Evolutionary conservation across 2,113 vertebrate species (phyloP), one percentile per base, ranked within the genome.

Genomic region (Progne subis): DNA sequence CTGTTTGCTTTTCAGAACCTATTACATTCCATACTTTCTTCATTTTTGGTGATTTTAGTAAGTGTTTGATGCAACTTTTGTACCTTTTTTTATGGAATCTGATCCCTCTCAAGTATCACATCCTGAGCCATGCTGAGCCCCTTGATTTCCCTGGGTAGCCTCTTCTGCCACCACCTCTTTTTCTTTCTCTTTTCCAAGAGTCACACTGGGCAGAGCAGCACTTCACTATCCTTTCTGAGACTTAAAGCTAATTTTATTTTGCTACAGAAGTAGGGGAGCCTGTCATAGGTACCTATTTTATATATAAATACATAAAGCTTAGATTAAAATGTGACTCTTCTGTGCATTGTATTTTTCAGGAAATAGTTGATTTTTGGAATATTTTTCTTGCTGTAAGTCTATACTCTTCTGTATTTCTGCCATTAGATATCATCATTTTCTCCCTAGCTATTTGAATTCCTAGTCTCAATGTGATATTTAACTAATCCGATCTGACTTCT

Each of bases 121-220:
- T 75, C 44, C 29, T 0, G 2, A 50, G 47, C 53, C 18, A 8
- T 0, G 1, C 32, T n/a, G 90, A 82, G 24, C 55, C 5, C 2
- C 49, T 75, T 2, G 7, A 41, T 64, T 59, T 60, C 55, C 14
- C n/a, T 71, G 56, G 34, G 32, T 14, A 75, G 26, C 28, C 5
- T 32, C 25, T 80, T 56, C 50, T 44, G n/a, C 47, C 4, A 3
- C 46, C 69, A 70, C 8, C 41, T 68, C 37, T 16, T 91, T 61
- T 74, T 55, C 34, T 41, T 95, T 80, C 31, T 53, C 3, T 76
- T 88, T 86, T 82, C 44, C 31, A 29, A 46, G 49, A 69, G 37
- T 41, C 81, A 41, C 17, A 7, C 8, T 57, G 67, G 24, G 28
- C 32, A 82, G 18, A 86, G 37, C 19, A 92, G 68, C 41, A 53